Percentiles rank a stretch among this genome's conserved stretches.
phyloP scores from a whole-genome alignment of 2,888 invertebrate species.

The Syrista parreyssii region DNA sequence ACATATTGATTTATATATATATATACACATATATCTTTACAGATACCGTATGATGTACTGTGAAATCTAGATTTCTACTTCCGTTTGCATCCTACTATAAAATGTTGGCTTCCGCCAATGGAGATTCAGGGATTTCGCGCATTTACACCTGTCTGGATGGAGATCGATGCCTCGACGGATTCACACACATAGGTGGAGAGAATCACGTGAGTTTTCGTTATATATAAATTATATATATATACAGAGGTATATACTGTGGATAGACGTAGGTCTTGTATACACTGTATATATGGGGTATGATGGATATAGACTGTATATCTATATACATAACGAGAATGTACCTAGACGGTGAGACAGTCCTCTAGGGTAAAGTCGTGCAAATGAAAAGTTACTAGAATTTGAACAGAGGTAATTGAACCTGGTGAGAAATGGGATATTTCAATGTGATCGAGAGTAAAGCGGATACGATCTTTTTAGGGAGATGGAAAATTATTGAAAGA shows the following conservation, averaged over 20 bases:
- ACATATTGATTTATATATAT: neutral
- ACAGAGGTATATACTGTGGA: neutral
- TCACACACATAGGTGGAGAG: neutral
- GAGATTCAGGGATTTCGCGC: neutral
- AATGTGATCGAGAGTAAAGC: neutral
- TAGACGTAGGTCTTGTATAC: neutral
- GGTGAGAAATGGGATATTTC: neutral
- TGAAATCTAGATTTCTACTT: neutral
- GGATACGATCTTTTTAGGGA: neutral
- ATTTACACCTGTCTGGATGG: neutral
- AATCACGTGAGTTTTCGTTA: neutral
- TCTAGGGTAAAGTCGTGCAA: neutral
- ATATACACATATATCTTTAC: neutral
- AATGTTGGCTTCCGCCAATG: neutral
- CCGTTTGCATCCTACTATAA: neutral
- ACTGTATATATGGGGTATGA: neutral
- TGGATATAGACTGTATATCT: neutral
- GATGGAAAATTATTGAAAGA: neutral
- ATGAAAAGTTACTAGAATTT: neutral
- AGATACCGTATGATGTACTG: neutral
- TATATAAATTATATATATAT: neutral
- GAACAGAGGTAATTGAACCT: neutral
- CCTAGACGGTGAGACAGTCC: neutral
- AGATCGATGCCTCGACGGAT: neutral
- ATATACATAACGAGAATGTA: neutral